phyloP scores from a whole-genome alignment of 2,888 invertebrate genomes.

The Nomada fabriciana region DNA sequence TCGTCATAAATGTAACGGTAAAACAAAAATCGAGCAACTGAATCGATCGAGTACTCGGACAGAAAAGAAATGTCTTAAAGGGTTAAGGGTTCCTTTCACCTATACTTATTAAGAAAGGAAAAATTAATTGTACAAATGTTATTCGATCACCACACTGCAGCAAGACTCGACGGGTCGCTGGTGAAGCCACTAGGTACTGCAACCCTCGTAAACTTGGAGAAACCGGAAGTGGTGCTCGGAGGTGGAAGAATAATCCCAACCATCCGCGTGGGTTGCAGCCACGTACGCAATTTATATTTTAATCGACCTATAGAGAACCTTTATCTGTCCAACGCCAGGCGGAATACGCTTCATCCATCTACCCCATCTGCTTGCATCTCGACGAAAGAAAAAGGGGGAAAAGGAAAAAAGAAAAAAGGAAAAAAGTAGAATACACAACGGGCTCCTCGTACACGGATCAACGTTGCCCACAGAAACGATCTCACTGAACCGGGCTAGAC shows the following conservation, averaged over 20 bases:
- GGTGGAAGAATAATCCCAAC: conserved; percentile 28
- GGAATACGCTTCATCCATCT: conserved; percentile 66
- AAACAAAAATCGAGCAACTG: too few species aligned
- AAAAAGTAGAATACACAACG: conserved; percentile 27
- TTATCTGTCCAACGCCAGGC: conserved; percentile 80
- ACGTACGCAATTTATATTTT: conserved; percentile 57
- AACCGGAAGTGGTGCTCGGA: not conserved
- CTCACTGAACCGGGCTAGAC: conserved; percentile 33
- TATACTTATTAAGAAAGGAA: too few species aligned
- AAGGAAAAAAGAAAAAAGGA: not conserved
- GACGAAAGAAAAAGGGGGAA: conserved; percentile 3
- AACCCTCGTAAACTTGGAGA: too few species aligned
- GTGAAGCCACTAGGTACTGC: not conserved
- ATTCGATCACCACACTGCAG: too few species aligned
- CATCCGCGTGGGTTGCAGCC: conserved; percentile 18
- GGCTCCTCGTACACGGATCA: conserved; percentile 1
- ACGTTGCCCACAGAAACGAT: conserved; percentile 21
- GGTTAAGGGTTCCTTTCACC: too few species aligned
- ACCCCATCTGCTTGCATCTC: conserved; percentile 67
- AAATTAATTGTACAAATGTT: too few species aligned
- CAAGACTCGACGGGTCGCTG: too few species aligned
- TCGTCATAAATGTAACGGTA: too few species aligned
- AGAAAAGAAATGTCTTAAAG: too few species aligned
- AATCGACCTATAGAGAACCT: conserved; percentile 56
- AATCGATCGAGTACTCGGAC: too few species aligned